These are phyloP conservation scores for Limnephilus marmoratus DNA, from an alignment of 2,888 invertebrate species.

Conservation along the genomic window DNA sequence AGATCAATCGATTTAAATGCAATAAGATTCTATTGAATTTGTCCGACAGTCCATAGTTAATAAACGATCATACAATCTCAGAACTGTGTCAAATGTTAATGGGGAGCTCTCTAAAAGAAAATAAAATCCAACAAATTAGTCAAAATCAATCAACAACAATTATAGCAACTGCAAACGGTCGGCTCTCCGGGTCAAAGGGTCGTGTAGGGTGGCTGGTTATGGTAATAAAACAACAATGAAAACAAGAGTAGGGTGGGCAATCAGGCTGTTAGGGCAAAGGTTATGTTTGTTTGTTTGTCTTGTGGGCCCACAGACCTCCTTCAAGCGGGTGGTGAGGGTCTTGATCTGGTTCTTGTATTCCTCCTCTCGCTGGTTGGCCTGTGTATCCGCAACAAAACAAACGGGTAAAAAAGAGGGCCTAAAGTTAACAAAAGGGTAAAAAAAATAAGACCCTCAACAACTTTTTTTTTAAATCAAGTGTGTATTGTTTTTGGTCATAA, in stretches of 20 bases:
- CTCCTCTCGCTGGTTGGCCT: slow-evolving; percentile 99
- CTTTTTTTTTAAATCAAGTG: too few relatives aligned
- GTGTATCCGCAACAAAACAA: slow-evolving; percentile 66
- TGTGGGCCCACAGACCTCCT: slow-evolving; percentile 88
- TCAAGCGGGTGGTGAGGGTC: slow-evolving; percentile 98
- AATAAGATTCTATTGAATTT: background rate
- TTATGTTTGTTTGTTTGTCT: slow-evolving; percentile 61
- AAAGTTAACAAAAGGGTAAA: background rate
- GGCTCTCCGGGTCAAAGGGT: slow-evolving; percentile 18
- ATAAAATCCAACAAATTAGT: slow-evolving; percentile 46
- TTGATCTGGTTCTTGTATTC: slow-evolving; percentile 99
- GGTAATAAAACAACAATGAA: slow-evolving; percentile 40
- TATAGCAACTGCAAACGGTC: slow-evolving; percentile 31
- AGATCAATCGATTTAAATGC: slow-evolving; percentile 4
- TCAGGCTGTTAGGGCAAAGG: slow-evolving; percentile 71
- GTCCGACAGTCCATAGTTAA: background rate
- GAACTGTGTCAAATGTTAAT: slow-evolving; percentile 33
- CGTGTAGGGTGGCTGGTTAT: slow-evolving; percentile 12
- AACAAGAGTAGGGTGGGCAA: background rate
- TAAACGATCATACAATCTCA: background rate
- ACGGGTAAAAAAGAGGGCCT: slow-evolving; percentile 31
- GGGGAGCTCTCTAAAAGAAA: slow-evolving; percentile 49
- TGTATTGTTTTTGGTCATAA: too few relatives aligned
- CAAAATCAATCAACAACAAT: slow-evolving; percentile 3
- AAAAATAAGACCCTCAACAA: background rate